A percentile compares a stretch with the other conserved stretches of the same genome.
These are phyloP conservation scores for Silurus meridionalis DNA, from an alignment of 2,113 vertebrate species.

Conservation along the genomic window DNA sequence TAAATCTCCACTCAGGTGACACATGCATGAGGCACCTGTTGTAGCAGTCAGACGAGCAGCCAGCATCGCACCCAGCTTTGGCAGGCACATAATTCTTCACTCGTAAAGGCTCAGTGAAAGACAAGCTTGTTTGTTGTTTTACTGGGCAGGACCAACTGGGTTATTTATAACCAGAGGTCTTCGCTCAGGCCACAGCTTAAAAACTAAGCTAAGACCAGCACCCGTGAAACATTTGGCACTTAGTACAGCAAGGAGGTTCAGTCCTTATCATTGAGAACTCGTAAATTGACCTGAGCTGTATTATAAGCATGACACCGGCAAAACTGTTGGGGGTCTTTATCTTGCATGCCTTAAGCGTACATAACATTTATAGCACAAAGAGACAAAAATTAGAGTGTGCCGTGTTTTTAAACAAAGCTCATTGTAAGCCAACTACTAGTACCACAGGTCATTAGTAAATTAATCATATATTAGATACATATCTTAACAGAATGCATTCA, in stretches of 20 bases:
- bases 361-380: constrained; percentile 13
- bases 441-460: background rate
- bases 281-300: constrained; percentile 47
- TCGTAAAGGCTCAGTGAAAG: constrained; percentile 74
- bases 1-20: constrained; percentile 66
- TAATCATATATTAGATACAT: background rate
- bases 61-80: constrained; percentile 39
- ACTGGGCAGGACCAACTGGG: constrained; percentile 61
- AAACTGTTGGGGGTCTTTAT: constrained; percentile 36
- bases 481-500: background rate
- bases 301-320: constrained; percentile 41
- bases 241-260: constrained; percentile 44
- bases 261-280: constrained; percentile 28
- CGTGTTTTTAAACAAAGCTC: background rate
- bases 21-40: constrained; percentile 68
- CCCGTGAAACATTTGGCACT: constrained; percentile 27
- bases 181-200: constrained; percentile 29
- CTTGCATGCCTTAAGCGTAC: constrained; percentile 35
- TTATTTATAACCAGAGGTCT: constrained; percentile 67
- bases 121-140: constrained; percentile 80
- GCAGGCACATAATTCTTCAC: constrained; percentile 73
- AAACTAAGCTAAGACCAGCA: constrained; percentile 39
- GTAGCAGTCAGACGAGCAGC: constrained; percentile 56
- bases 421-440: background rate
- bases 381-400: background rate